Evolutionary conservation across 2,888 invertebrate genomes (phyloP).

Genomic region (Druceiella hillmani): DNA sequence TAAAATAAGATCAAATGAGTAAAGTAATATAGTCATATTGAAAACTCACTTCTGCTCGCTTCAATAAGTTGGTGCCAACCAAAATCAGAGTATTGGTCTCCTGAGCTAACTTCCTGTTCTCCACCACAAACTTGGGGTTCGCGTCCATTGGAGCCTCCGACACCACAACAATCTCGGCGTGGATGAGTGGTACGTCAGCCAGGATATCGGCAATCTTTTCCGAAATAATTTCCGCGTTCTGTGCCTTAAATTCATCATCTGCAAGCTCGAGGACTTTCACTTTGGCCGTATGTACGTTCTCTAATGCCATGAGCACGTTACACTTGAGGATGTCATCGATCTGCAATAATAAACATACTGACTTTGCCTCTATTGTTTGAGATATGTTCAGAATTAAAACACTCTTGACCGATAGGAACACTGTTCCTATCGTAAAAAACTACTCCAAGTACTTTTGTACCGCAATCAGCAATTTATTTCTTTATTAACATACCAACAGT

Average conservation of each 20-base stretch:
- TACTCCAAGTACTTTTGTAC: no score
- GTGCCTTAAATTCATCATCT: slow-evolving; percentile 47
- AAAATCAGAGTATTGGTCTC: slow-evolving; percentile 49
- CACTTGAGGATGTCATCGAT: slow-evolving; percentile 52
- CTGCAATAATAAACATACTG: no score
- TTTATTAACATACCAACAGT: no score
- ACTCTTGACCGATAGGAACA: no score
- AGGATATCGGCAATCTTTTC: slow-evolving; percentile 53
- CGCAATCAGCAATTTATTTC: no score
- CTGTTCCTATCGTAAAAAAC: no score
- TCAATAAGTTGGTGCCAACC: slow-evolving; percentile 48
- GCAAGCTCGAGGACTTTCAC: slow-evolving; percentile 54
- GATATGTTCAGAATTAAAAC: no score
- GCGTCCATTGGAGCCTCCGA: slow-evolving; percentile 45
- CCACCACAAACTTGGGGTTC: slow-evolving; percentile 49
- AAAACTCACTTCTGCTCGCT: slow-evolving; percentile 42
- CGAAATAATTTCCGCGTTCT: slow-evolving; percentile 45
- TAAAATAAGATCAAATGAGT: no score
- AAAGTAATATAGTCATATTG: no score
- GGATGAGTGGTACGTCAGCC: slow-evolving; percentile 63
- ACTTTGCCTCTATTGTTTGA: no score
- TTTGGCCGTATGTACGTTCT: slow-evolving; percentile 61
- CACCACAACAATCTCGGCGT: slow-evolving; percentile 58
- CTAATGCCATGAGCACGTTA: slow-evolving; percentile 65
- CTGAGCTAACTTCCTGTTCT: slow-evolving; percentile 55